Conservation (phyloP, 2,888 invertebrate species). For the Metopia argyrocephala region DNA sequence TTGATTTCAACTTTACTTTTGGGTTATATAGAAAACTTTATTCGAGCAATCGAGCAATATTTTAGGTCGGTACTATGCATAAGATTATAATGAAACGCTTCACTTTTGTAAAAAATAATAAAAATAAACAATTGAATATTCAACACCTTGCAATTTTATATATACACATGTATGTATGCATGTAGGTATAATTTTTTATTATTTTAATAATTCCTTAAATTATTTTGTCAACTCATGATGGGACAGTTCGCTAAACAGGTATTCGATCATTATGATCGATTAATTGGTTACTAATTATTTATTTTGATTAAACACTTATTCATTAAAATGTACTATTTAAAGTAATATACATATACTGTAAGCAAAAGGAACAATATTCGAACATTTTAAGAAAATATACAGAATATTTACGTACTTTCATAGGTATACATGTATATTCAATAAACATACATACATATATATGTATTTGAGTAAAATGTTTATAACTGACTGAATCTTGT, state of each 20-base stretch:
- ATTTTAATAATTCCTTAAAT: not conserved
- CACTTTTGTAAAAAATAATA: too few relatives aligned
- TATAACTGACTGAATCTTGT: conserved; percentile 36
- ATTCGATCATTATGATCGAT: not conserved
- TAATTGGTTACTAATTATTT: not conserved
- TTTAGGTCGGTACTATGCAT: too few relatives aligned
- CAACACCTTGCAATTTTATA: not conserved
- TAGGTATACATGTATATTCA: too few relatives aligned
- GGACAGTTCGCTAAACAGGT: not conserved
- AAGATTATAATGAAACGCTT: too few relatives aligned
- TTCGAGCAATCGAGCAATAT: too few relatives aligned
- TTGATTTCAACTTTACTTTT: too few relatives aligned
- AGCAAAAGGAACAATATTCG: conserved; percentile 6
- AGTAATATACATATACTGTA: not conserved
- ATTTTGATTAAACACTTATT: not conserved
- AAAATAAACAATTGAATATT: too few relatives aligned
- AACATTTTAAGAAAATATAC: not conserved
- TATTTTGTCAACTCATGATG: not conserved
- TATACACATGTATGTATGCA: not conserved
- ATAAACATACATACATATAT: not conserved
- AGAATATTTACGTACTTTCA: not conserved
- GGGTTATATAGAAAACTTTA: too few relatives aligned
- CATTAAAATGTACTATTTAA: not conserved
- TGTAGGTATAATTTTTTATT: not conserved
- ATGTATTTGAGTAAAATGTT: conserved; percentile 25